Base-by-base conservation (phyloP, 2,888 invertebrate genomes). In the Dicroscelio sp. region DNA sequence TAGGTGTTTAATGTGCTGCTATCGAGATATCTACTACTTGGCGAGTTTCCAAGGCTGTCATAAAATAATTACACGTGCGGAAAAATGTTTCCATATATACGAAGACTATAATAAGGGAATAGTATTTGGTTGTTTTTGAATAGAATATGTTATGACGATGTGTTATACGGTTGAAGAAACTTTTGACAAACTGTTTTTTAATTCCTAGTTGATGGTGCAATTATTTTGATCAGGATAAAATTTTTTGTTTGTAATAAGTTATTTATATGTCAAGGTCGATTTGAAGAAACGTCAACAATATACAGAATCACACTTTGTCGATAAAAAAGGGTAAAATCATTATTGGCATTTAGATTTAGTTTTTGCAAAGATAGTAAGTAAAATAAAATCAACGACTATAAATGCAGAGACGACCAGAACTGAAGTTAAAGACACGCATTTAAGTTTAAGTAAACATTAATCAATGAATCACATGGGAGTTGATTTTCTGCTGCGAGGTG, bases 401-500 rank as follows among this genome's bases (percentile, higher is more conserved):
- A 76, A 76, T 76, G 76, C 23, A 35, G 25, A 48, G 25, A 27
- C 76, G 35, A 35, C n/a, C 60, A 58, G 58, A 76, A 38, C 60
- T 27, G 20, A 60, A 60, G 76, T 76, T 60, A 76, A 76, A 76
- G 60, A 52, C 73, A 52, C 30, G 73, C 73, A 73, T 52, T 52
- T 52, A 52, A 73, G 73, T 38, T 31, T 38, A 60, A 60, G 76
- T 60, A 58, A 76, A 76, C 76, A 76, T 76, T 76, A 60, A 76
- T 76, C 60, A 76, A 76, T 58, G 60, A 76, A 76, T 76, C 76
- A 58, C 76, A 76, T 60, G 76, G 76, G 76, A 76, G 58, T 58
- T 35, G 76, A 76, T 60, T 76, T 76, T 60, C 60, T 27, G 60
- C 76, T 35, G 33, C 31, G 76, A 35, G 35, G 76, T 76, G 76